phyloP scores from a whole-genome alignment of 2,113 vertebrate genomes.

The Sinocyclocheilus anshuiensis region DNA sequence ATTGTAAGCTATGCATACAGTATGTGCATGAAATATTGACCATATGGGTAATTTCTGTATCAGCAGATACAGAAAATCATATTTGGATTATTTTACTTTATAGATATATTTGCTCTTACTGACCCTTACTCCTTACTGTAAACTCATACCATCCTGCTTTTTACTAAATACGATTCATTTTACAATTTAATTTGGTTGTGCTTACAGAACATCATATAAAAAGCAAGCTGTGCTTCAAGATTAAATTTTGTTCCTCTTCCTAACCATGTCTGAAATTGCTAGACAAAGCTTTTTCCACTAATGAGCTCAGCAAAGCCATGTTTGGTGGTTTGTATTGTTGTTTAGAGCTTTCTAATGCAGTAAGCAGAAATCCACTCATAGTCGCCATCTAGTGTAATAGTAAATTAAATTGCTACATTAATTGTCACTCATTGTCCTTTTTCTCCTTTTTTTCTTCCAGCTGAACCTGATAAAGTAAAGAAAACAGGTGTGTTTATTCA shows the following conservation, averaged over 20 bases:
- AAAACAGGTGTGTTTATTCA: slow-evolving; percentile 11
- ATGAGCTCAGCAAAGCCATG: not conserved
- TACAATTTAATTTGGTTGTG: not conserved
- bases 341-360: not conserved
- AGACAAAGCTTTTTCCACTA: not conserved
- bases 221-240: not conserved
- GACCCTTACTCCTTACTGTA: not conserved
- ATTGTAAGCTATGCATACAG: not conserved
- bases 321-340: not conserved
- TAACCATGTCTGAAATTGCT: not conserved
- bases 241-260: not conserved
- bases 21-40: not conserved
- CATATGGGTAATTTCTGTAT: not conserved
- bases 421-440: not conserved
- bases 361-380: not conserved
- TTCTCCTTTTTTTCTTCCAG: slow-evolving; percentile 12
- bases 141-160: not conserved
- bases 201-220: not conserved
- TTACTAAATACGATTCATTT: not conserved
- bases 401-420: not conserved
- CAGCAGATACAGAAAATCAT: not conserved
- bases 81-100: not conserved
- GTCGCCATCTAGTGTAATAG: slow-evolving; percentile 39
- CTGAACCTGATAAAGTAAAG: slow-evolving; percentile 15
- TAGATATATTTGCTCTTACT: not conserved